phyloP scores from a whole-genome alignment of 2,797 vertebrate species.

The Melanotaenia boesemani region DNA sequence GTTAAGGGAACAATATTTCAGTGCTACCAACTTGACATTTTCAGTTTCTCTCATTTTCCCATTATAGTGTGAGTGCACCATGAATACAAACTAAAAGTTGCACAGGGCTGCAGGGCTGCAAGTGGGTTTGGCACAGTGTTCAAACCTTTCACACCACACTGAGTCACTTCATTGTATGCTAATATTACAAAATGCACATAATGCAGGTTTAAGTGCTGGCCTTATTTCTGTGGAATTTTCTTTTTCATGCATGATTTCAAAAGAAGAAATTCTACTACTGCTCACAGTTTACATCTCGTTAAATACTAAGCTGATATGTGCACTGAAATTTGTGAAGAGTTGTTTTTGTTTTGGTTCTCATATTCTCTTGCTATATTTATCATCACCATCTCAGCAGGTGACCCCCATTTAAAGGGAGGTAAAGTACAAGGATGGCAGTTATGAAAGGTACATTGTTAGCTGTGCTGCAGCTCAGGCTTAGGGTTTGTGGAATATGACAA shows the following conservation, averaged over 20 bases:
- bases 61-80: not conserved
- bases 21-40: constrained; percentile 7
- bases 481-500: constrained; percentile 57
- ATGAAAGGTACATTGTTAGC: constrained; percentile 45
- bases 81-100: constrained; percentile 3
- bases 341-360: not conserved
- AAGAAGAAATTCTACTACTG: not conserved
- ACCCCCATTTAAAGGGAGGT: constrained; percentile 41
- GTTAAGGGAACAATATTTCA: not conserved
- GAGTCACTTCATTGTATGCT: not conserved
- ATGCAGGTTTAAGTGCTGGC: not conserved
- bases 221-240: not conserved
- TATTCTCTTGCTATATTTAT: constrained; percentile 10
- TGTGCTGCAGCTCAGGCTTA: constrained; percentile 27
- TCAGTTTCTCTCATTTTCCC: not conserved
- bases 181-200: not conserved
- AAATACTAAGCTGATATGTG: not conserved
- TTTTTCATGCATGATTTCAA: not conserved
- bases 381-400: constrained; percentile 19
- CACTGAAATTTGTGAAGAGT: not conserved
- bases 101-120: not conserved
- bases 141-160: not conserved
- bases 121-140: not conserved
- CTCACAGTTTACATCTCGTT: not conserved
- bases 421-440: constrained; percentile 65